These are phyloP conservation scores for Lagopus leucura DNA, from an alignment of 2,113 vertebrate species.

Conservation along the genomic window DNA sequence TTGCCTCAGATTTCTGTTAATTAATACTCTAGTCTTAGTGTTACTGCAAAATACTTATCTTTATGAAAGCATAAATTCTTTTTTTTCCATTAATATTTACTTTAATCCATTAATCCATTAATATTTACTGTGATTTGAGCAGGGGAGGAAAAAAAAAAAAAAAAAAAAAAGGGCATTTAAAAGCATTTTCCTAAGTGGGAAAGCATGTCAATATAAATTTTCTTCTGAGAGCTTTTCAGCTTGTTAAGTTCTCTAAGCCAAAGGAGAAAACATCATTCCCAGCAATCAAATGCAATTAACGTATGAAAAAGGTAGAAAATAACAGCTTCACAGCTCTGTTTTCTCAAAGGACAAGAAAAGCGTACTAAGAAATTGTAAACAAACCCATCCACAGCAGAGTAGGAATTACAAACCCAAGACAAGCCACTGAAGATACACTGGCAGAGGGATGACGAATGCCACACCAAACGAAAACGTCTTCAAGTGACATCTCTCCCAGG, in stretches of 20 bases:
- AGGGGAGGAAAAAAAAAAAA: too few relatives aligned
- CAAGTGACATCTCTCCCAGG: not conserved
- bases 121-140: too few relatives aligned
- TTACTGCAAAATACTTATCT: not conserved
- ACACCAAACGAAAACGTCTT: not conserved
- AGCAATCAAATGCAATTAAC: not conserved
- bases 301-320: not conserved
- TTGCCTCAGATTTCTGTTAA: not conserved
- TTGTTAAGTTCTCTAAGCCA: not conserved
- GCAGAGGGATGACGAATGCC: not conserved
- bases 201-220: not conserved
- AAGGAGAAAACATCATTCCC: not conserved
- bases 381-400: not conserved
- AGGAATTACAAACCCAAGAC: not conserved
- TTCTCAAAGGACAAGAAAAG: not conserved
- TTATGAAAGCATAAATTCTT: not conserved
- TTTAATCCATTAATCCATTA: too few relatives aligned
- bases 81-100: not conserved
- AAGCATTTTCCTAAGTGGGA: not conserved
- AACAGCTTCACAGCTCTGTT: not conserved
- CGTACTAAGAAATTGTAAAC: not conserved
- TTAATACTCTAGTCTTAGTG: rapidly evolving
- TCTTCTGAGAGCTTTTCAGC: not conserved
- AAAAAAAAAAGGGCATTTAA: not conserved
- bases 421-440: not conserved